Conservation (phyloP, 2,113 vertebrate species). For the Rhineura floridana region DNA sequence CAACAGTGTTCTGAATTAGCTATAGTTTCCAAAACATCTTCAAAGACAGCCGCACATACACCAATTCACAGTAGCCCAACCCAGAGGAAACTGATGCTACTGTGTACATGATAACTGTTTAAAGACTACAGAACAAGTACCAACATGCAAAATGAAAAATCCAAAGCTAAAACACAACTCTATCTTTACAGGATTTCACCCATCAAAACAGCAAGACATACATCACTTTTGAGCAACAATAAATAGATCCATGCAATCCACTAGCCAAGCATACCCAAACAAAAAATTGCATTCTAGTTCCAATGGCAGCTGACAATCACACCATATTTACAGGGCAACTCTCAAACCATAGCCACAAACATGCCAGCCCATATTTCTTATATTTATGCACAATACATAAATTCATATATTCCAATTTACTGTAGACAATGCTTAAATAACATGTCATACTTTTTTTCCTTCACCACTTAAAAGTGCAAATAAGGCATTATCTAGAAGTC, state of each 20-base stretch:
- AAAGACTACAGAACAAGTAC: constrained; percentile 3
- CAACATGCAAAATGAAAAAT: neutral
- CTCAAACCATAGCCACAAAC: neutral
- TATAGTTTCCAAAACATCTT: neutral
- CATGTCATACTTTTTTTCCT: neutral
- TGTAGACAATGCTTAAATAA: neutral
- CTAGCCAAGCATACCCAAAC: neutral
- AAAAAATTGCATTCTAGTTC: neutral
- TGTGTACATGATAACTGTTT: neutral
- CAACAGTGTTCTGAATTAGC: neutral
- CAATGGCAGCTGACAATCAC: neutral
- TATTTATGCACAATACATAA: constrained; percentile 24
- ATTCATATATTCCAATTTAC: neutral
- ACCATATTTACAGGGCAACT: neutral
- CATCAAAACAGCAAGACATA: constrained; percentile 20
- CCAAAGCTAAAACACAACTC: neutral
- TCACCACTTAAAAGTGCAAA: neutral
- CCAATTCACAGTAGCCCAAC: neutral
- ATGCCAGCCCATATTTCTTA: neutral
- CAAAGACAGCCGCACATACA: neutral
- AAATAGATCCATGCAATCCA: constrained; percentile 57
- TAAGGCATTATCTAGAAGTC: neutral
- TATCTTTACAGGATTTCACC: constrained; percentile 5
- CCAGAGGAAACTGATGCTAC: neutral
- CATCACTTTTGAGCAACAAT: constrained; percentile 10